A percentile compares a stretch with the other conserved stretches of the same genome.
phyloP scores from a whole-genome alignment of 1,140 invertebrate genomes.

The Drosophila pruinosa region DNA sequence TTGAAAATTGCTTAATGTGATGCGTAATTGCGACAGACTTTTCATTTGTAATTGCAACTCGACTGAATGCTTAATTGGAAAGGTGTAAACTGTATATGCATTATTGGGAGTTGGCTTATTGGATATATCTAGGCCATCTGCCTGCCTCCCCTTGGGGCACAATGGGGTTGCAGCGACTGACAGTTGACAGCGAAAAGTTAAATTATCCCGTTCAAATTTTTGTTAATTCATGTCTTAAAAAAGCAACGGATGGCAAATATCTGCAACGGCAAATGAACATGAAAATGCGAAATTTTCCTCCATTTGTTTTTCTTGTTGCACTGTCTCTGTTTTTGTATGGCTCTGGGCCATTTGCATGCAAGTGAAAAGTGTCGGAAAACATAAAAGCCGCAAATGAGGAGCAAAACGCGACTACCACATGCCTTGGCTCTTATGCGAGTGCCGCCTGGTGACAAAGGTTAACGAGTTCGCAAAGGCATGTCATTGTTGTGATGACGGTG shows the following conservation, averaged over 20 bases:
- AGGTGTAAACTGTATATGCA: background rate
- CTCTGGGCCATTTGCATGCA: conserved; percentile 7
- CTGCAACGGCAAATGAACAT: conserved; percentile 37
- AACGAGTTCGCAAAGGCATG: conserved; percentile 22
- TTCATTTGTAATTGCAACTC: background rate
- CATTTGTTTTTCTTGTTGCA: conserved; percentile 21
- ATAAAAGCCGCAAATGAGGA: conserved; percentile 61
- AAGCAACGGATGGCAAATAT: conserved; percentile 11
- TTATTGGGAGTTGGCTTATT: background rate
- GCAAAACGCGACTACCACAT: conserved; percentile 49
- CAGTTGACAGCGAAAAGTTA: conserved; percentile 19
- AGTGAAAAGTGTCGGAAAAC: conserved; percentile 71
- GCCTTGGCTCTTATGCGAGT: background rate
- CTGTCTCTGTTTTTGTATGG: conserved; percentile 21
- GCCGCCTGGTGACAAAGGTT: conserved; percentile 24
- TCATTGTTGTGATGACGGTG: conserved; percentile 32
- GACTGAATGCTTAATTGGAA: conserved; percentile 9
- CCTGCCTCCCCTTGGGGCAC: background rate
- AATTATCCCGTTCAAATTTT: conserved; percentile 44
- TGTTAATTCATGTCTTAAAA: conserved; percentile 39
- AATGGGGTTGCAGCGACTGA: conserved; percentile 2
- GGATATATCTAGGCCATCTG: background rate
- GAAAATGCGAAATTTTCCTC: conserved; percentile 53
- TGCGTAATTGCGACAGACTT: background rate
- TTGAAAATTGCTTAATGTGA: conserved; percentile 9